Evolutionary conservation across 2,113 vertebrate species (phyloP).

Genomic region (Alexandromys fortis): DNA sequence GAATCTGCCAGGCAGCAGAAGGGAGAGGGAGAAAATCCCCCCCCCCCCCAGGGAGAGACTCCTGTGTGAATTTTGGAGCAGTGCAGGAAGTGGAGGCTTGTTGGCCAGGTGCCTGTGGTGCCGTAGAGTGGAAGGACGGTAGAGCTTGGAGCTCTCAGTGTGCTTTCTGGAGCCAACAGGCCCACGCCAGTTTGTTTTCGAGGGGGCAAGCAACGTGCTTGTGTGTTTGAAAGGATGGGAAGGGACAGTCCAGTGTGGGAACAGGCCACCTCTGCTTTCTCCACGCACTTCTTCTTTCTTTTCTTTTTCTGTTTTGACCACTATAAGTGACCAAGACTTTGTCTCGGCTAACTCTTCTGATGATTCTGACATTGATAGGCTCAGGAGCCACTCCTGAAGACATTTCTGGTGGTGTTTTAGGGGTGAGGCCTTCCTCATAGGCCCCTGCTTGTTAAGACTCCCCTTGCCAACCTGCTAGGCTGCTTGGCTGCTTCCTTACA

Average conservation of each 20-base stretch:
- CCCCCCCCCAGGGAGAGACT: neutral
- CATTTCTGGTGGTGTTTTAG: neutral
- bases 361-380: neutral
- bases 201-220: neutral
- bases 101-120: neutral
- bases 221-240: neutral
- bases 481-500: neutral
- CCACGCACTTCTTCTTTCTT: neutral
- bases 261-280: neutral
- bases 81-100: neutral
- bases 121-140: too few relatives aligned
- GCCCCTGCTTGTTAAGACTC: neutral
- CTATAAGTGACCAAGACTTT: neutral
- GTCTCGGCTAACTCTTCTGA: neutral
- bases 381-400: neutral
- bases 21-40: neutral
- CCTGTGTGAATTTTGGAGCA: rapidly evolving
- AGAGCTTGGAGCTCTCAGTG: neutral
- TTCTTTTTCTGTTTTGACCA: constrained; percentile 10
- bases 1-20: neutral
- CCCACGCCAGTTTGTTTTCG: neutral
- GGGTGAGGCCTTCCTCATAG: neutral
- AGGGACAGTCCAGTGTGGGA: neutral
- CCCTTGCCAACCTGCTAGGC: neutral
- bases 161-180: neutral